Percentiles rank a stretch among this genome's conserved stretches.
Conservation (phyloP, 2,888 invertebrate species). For the Drosophila mercatorum region DNA sequence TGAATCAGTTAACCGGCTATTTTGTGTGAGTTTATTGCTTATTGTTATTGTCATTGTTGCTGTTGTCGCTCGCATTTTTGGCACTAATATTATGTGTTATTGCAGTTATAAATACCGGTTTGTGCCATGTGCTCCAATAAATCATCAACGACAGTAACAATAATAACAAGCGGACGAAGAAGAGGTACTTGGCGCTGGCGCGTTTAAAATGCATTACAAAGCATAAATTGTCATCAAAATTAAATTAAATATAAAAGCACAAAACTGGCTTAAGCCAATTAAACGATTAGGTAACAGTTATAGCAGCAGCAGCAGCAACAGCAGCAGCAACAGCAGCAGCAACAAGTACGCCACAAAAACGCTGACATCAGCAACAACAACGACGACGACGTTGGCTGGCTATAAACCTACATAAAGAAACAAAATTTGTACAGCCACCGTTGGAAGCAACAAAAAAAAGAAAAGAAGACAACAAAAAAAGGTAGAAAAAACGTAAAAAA, state of each 20-base stretch:
- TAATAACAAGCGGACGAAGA: background rate
- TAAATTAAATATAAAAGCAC: constrained; percentile 66
- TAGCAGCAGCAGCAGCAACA: constrained; percentile 39
- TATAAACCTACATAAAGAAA: constrained; percentile 76
- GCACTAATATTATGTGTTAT: constrained; percentile 67
- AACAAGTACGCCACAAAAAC: constrained; percentile 36
- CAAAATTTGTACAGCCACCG: constrained; percentile 59
- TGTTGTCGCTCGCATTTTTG: constrained; percentile 54
- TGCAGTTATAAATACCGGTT: constrained; percentile 79
- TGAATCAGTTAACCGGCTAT: constrained; percentile 69
- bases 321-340: constrained; percentile 38
- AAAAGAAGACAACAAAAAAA: constrained; percentile 30
- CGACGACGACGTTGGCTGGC: constrained; percentile 45
- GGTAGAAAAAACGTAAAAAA: constrained; percentile 52
- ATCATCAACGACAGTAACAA: constrained; percentile 33
- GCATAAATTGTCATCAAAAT: constrained; percentile 79
- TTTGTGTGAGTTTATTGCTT: constrained; percentile 29
- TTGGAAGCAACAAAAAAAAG: constrained; percentile 41
- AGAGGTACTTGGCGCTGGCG: constrained; percentile 58
- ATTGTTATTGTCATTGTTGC: constrained; percentile 20
- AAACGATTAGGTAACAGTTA: constrained; percentile 82
- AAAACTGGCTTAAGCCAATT: constrained; percentile 77
- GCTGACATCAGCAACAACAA: constrained; percentile 26
- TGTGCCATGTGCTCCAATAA: constrained; percentile 60
- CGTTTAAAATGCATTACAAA: constrained; percentile 76